phyloP scores from a whole-genome alignment of 53 echinoderm and acorn worm genomes.

The Luidia sarsii region DNA sequence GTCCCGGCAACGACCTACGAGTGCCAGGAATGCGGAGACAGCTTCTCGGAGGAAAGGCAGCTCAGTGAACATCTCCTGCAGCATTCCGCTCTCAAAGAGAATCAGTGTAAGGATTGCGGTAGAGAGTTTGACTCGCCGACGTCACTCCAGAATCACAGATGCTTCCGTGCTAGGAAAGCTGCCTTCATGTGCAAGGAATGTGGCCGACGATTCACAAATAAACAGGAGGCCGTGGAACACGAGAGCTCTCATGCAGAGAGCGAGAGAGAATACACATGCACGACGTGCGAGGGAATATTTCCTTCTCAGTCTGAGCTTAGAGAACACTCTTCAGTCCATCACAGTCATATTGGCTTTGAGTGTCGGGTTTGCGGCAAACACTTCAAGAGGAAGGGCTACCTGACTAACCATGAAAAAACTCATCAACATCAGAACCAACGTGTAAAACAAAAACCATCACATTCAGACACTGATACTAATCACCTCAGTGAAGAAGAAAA shows the following conservation, averaged over 20 bases:
- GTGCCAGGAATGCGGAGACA: constrained; percentile 11
- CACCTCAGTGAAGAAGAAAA: background rate
- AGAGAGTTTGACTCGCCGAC: constrained; percentile 11
- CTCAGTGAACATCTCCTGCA: constrained; percentile 12
- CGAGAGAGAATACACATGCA: constrained; percentile 23
- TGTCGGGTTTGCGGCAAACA: constrained; percentile 22
- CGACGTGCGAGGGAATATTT: background rate
- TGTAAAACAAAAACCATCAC: background rate
- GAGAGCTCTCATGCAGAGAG: constrained; percentile 13
- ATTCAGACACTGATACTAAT: background rate
- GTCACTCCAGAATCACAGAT: constrained; percentile 31
- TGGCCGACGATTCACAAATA: constrained; percentile 18
- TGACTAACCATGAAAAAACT: constrained; percentile 28
- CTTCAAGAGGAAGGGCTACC: constrained; percentile 31
- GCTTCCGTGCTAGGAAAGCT: constrained; percentile 34
- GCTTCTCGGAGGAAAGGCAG: constrained; percentile 1
- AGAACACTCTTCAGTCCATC: constrained; percentile 29
- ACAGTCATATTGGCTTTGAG: constrained; percentile 5
- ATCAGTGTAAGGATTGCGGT: constrained; percentile 27
- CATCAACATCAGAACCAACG: background rate
- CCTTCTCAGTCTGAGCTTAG: constrained; percentile 4
- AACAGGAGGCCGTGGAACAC: constrained; percentile 23
- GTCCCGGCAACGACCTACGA: background rate
- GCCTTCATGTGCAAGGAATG: constrained; percentile 26
- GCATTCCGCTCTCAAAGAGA: constrained; percentile 7